Base-by-base conservation (phyloP, 2,113 vertebrate species). In the Chamaea fasciata region DNA sequence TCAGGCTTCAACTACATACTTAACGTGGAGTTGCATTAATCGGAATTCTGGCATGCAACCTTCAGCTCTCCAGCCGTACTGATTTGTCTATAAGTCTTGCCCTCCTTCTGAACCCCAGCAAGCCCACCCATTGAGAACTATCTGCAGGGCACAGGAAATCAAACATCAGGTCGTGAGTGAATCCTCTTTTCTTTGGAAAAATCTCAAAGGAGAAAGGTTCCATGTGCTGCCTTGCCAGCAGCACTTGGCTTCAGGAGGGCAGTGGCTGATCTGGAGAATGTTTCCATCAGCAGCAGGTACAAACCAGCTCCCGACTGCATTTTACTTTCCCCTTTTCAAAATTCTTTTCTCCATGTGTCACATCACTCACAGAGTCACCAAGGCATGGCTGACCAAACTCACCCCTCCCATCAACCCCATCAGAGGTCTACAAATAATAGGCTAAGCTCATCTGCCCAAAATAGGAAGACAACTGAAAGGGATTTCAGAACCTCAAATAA, bases 401-500 rank as follows among this genome's bases (percentile, higher is more conserved):
- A 62, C 13, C 67, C 46, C 26, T 83, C 44, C 30, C 41, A 44
- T 64, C 80, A 76, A 83, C 28, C 18, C 53, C 67, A 19, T 73
- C 33, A 86, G 37, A 62, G 19, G 65, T 27, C 60, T 63, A 57
- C 24, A 79, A 46, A 60, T 57, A 62, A 31, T 26, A 83, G 47
- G 23, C 11, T 15, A 31, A 46, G 21, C 73, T 79, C 46, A 79
- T 6, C 71, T 69, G n/a, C 24, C 21, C 30, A 4, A 76, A 86
- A 74, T 0, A 56, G 11, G 28, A 87, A n/a, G 49, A 42, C 11
- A 73, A 80, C n/a, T 9, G 33, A 91, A 95, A 90, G 35, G 11
- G 26, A 95, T 84, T 93, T 95, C 42, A 47, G 84, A 93, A 71
- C 35, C 35, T 73, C 73, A 81, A 88, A 84, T 15, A 91, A 60